Base-by-base conservation (phyloP, 2,888 invertebrate genomes). In the Didymodactylos carnosus region DNA sequence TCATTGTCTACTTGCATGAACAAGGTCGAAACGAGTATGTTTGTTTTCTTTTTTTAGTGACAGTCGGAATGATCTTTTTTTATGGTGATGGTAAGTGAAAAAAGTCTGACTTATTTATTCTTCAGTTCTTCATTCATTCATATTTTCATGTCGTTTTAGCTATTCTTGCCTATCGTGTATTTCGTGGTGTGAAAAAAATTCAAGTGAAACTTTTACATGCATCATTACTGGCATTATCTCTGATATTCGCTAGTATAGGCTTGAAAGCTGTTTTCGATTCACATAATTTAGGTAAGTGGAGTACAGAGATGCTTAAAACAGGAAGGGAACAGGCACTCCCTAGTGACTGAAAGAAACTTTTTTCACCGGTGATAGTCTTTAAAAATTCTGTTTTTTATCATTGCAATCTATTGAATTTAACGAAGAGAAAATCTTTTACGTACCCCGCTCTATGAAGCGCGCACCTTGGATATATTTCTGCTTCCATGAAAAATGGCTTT, bases 41-140 rank as follows among this genome's bases (percentile, higher is more conserved):
- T n/a, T n/a, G n/a, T n/a, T 84, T 92, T 92, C 1, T 84, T 92
- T 7, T 86, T 91, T 72, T 91, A n/a, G n/a, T 92, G 91, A 86
- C 88, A n/a, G 85, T 90, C 76, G 90, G 90, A 39, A 85, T 91
- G 82, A 86, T 92, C 62, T 90, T 89, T 83, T 83, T 91, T 14
- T 90, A 90, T 82, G 89, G 89, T 71, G 90, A 92, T 85, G 88
- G 91, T 91, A 84, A 86, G 86, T 76, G 39, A 25, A n/a, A 13
- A n/a, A n/a, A n/a, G n/a, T n/a, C 5, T 16, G 35, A 53, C 25
- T 35, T 19, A 72, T 35, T 39, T 23, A 29, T 29, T 27, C 3
- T 14, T 16, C 16, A 29, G n/a, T 69, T 72, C 7, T 16, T n/a
- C n/a, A 39, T 23, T 25, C 7, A 39, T 23, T 25, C 6, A 62